Percentiles rank a stretch among this genome's conserved stretches.
These are phyloP conservation scores for Piezodorus guildinii DNA, from an alignment of 1,140 invertebrate genomes.

Conservation along the genomic window DNA sequence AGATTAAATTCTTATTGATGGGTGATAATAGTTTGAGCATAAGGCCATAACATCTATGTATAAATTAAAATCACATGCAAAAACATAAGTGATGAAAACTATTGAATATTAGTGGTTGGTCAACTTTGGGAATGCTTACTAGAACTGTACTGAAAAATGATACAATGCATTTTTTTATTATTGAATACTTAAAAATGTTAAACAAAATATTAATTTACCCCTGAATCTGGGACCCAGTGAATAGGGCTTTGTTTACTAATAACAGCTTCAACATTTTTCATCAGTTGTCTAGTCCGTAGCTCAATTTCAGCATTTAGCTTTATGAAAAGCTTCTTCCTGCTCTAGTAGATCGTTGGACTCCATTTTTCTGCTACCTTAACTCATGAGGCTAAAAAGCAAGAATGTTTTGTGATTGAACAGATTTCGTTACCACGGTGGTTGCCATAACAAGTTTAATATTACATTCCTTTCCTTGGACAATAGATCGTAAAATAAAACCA, in stretches of 20 bases:
- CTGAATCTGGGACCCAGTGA: background rate
- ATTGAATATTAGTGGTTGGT: too few relatives aligned
- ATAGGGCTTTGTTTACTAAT: slow-evolving; percentile 12
- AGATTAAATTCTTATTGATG: too few relatives aligned
- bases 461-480: too few relatives aligned
- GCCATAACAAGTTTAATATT: background rate
- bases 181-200: too few relatives aligned
- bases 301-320: slow-evolving; percentile 21
- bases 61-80: too few relatives aligned
- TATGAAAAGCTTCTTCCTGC: slow-evolving; percentile 20
- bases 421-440: background rate
- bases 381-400: background rate
- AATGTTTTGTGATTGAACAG: background rate
- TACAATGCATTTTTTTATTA: background rate
- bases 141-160: too few relatives aligned
- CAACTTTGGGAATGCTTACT: too few relatives aligned
- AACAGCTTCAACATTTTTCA: slow-evolving; percentile 18
- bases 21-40: too few relatives aligned
- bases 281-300: slow-evolving; percentile 15
- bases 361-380: slow-evolving; percentile 1
- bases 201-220: background rate
- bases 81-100: too few relatives aligned
- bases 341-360: slow-evolving; percentile 15
- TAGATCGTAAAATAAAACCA: too few relatives aligned
- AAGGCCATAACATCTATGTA: too few relatives aligned